Evolutionary conservation across 2,797 vertebrate genomes (phyloP).

Genomic region (Pelobates cultripes): DNA sequence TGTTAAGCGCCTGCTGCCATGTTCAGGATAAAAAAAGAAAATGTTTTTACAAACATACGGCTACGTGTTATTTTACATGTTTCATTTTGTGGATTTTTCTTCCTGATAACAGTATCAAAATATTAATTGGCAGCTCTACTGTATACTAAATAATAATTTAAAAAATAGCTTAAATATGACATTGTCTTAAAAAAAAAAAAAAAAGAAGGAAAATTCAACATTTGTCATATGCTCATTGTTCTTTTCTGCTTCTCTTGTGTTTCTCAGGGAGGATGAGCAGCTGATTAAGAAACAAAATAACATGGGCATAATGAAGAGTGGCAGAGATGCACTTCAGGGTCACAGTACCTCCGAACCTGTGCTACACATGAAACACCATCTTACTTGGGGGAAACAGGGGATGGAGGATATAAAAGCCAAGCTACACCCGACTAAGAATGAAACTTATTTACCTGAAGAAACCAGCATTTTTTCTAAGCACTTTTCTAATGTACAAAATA

Average conservation of each 20-base stretch:
- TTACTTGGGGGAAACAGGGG: slow-evolving; percentile 72
- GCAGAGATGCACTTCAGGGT: slow-evolving; percentile 70
- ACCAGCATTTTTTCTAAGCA: slow-evolving; percentile 76
- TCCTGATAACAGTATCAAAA: no score
- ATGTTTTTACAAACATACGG: no score
- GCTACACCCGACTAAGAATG: slow-evolving; percentile 61
- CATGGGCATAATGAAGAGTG: slow-evolving; percentile 69
- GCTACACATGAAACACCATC: slow-evolving; percentile 71
- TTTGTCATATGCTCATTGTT: background rate
- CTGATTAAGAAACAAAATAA: slow-evolving; percentile 69
- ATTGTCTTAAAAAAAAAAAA: no score
- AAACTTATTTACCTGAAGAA: slow-evolving; percentile 73
- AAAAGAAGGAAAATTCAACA: no score
- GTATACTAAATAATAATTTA: no score
- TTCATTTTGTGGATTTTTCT: no score
- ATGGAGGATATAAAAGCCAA: slow-evolving; percentile 79
- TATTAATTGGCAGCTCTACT: no score
- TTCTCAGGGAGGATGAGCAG: slow-evolving; percentile 75
- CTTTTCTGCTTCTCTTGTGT: slow-evolving; percentile 54
- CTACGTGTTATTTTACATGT: no score
- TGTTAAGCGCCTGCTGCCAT: no score
- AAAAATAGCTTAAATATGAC: no score
- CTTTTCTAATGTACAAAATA: slow-evolving; percentile 72
- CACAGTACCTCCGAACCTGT: slow-evolving; percentile 71
- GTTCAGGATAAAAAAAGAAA: no score